Percentiles rank a stretch among this genome's conserved stretches.
These are phyloP conservation scores for Keiferia lycopersicella DNA, from an alignment of 2,888 invertebrate species.

Conservation along the genomic window DNA sequence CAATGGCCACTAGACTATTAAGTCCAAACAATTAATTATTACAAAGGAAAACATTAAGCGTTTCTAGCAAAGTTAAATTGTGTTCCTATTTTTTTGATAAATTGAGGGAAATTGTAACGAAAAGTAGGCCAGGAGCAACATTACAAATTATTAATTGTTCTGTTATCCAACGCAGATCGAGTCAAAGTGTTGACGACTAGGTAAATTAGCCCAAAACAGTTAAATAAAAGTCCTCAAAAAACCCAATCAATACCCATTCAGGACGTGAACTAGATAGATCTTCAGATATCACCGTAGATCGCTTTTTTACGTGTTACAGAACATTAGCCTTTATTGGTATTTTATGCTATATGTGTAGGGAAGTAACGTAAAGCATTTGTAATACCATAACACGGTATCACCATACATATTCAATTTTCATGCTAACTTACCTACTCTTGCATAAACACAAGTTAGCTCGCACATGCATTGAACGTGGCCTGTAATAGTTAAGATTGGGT, in stretches of 20 bases:
- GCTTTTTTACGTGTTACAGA: background rate
- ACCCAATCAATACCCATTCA: background rate
- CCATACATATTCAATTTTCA: background rate
- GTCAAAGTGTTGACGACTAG: background rate
- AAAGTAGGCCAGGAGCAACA: no score
- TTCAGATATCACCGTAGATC: background rate
- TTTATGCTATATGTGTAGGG: background rate
- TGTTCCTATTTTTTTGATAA: no score
- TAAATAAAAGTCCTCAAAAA: background rate
- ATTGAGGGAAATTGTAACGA: no score
- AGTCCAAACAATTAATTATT: background rate
- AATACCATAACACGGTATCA: background rate
- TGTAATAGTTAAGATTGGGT: no score
- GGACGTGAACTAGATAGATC: background rate
- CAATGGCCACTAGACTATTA: background rate
- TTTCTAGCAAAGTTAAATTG: no score
- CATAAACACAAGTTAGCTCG: no score
- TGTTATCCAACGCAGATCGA: background rate
- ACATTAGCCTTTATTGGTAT: background rate
- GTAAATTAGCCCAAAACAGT: background rate
- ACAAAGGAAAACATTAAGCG: background rate
- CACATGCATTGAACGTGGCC: no score
- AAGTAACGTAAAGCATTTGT: background rate
- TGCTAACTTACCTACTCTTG: background rate
- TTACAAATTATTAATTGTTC: background rate